Percentiles rank a stretch among this genome's conserved stretches.
phyloP scores from a whole-genome alignment of 1,140 invertebrate species.

The Hermetia illucens region DNA sequence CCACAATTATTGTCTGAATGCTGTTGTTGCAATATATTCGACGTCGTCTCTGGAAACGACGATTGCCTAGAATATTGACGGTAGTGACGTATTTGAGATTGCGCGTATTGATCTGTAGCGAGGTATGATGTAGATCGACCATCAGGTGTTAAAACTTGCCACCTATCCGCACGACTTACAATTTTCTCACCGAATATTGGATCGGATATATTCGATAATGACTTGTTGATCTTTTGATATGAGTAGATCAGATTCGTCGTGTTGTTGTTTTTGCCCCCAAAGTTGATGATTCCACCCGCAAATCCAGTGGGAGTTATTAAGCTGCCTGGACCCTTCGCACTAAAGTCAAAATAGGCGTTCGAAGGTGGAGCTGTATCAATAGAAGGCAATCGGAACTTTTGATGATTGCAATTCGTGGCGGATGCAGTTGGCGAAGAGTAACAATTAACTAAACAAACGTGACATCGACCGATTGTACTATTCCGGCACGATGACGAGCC shows the following conservation, averaged over 20 bases:
- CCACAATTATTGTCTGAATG: no score
- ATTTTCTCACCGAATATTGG: neutral
- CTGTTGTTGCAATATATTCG: neutral
- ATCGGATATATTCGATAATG: constrained; percentile 4
- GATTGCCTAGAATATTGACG: constrained; percentile 4
- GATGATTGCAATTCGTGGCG: constrained; percentile 1
- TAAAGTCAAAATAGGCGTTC: no score
- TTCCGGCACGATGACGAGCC: constrained; percentile 12
- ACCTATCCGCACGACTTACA: neutral
- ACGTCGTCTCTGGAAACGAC: constrained; percentile 2
- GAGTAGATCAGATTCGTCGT: neutral
- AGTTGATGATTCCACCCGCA: no score
- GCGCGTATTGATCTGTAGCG: neutral
- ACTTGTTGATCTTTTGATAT: constrained; percentile 3
- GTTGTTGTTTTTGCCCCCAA: neutral
- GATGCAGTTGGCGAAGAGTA: no score
- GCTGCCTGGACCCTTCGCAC: no score
- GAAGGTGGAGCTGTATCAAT: no score
- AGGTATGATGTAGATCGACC: constrained; percentile 1
- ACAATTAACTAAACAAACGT: constrained; percentile 27
- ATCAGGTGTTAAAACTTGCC: neutral
- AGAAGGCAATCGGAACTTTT: neutral
- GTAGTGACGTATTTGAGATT: neutral
- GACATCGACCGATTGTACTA: constrained; percentile 16
- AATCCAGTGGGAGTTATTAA: no score